A percentile compares a stretch with the other conserved stretches of the same genome.
phyloP scores from a whole-genome alignment of 35 echinoderm and acorn worm species.

The Ophioderma brevispina region DNA sequence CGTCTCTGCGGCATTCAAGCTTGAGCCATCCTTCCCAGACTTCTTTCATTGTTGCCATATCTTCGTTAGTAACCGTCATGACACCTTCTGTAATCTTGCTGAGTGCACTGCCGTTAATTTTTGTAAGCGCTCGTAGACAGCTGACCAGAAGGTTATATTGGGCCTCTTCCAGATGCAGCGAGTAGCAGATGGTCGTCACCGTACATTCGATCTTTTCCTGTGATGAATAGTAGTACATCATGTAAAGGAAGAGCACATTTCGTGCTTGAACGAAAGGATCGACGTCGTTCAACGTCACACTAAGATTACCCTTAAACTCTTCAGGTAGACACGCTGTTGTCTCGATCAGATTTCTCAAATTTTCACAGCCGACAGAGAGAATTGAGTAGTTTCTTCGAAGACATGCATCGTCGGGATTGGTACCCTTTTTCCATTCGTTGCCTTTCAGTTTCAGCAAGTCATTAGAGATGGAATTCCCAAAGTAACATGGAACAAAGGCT shows the following conservation, averaged over 20 bases:
- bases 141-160: conserved; percentile 41
- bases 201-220: background rate
- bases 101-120: background rate
- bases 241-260: conserved; percentile 55
- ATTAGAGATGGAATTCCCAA: conserved; percentile 52
- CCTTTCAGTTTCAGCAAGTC: conserved; percentile 62
- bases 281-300: conserved; percentile 46
- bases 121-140: conserved; percentile 6
- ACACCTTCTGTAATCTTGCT: conserved; percentile 13
- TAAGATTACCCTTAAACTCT: conserved; percentile 46
- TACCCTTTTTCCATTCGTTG: conserved; percentile 38
- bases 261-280: conserved; percentile 62
- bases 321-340: conserved; percentile 56
- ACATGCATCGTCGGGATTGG: background rate
- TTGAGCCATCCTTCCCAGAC: conserved; percentile 49
- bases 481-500: conserved; percentile 35
- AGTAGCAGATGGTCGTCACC: conserved; percentile 53
- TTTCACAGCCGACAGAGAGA: conserved; percentile 51
- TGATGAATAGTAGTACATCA: conserved; percentile 9
- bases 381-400: conserved; percentile 17
- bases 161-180: conserved; percentile 20
- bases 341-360: conserved; percentile 45
- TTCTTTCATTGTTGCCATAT: conserved; percentile 5
- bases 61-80: conserved; percentile 10
- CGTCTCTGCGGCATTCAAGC: conserved; percentile 6